phyloP scores from a whole-genome alignment of 2,113 vertebrate species.

The Laticauda laticaudata region DNA sequence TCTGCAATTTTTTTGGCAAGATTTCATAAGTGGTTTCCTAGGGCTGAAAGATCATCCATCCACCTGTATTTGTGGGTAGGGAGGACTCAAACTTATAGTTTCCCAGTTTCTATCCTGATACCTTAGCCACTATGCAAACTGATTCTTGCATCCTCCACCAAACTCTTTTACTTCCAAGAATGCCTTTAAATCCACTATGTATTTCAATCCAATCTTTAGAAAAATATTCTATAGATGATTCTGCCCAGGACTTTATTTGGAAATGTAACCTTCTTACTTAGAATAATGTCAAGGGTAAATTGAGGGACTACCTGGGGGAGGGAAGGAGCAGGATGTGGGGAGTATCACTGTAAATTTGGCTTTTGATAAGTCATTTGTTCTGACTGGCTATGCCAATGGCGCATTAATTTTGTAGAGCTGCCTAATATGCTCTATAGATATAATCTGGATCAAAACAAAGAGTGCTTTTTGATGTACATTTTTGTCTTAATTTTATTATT shows the following conservation, averaged over 20 bases:
- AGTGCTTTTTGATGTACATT: background rate
- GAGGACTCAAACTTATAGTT: background rate
- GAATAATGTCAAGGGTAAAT: background rate
- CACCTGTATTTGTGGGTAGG: background rate
- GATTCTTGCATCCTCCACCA: background rate
- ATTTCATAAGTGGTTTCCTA: background rate
- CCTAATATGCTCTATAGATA: background rate
- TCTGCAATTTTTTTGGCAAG: background rate
- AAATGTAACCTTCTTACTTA: background rate
- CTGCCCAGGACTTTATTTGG: background rate
- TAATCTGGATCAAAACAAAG: background rate
- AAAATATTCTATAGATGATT: background rate
- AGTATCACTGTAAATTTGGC: background rate
- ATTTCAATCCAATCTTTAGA: background rate
- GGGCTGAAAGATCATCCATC: background rate
- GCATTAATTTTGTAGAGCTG: background rate
- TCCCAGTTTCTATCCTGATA: background rate
- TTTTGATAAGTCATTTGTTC: background rate
- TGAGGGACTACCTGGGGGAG: background rate
- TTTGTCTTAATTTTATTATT: background rate
- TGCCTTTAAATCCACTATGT: background rate
- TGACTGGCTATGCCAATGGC: background rate
- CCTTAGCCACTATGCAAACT: background rate
- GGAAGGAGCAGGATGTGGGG: background rate
- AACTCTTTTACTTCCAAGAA: background rate